phyloP scores from a whole-genome alignment of 2,888 invertebrate species.

The Ectobius pallidus region DNA sequence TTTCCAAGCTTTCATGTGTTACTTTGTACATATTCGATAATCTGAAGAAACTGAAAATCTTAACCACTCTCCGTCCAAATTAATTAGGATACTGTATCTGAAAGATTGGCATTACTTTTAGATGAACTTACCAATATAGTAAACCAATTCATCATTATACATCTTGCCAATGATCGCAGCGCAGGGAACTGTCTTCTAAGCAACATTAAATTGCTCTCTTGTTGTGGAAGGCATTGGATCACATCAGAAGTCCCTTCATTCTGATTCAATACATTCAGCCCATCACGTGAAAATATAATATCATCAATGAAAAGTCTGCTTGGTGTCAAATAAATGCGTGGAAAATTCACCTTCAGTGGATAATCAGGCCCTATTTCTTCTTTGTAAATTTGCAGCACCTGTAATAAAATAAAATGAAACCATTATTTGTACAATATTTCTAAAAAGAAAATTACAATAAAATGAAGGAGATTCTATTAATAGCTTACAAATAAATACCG shows the following conservation, averaged over 20 bases:
- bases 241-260: no score
- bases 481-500: no score
- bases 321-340: slow-evolving; percentile 65
- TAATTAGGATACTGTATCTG: no score
- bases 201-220: not conserved
- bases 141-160: slow-evolving; percentile 92
- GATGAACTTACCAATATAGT: slow-evolving; percentile 73
- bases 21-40: no score
- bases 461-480: no score
- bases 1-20: no score
- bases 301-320: slow-evolving; percentile 69
- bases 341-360: slow-evolving; percentile 60
- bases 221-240: not conserved
- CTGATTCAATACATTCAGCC: not conserved
- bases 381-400: slow-evolving; percentile 55
- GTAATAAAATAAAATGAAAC: no score
- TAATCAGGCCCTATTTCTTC: slow-evolving; percentile 57
- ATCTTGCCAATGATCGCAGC: slow-evolving; percentile 82
- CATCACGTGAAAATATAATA: slow-evolving; percentile 57
- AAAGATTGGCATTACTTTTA: no score
- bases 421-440: no score
- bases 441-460: not conserved
- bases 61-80: no score
- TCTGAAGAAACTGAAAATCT: no score
- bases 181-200: slow-evolving; percentile 44